Evolutionary conservation across 2,888 invertebrate genomes (phyloP), one percentile per base, ranked within the genome.

Genomic region (Pediacus dermestoides): DNA sequence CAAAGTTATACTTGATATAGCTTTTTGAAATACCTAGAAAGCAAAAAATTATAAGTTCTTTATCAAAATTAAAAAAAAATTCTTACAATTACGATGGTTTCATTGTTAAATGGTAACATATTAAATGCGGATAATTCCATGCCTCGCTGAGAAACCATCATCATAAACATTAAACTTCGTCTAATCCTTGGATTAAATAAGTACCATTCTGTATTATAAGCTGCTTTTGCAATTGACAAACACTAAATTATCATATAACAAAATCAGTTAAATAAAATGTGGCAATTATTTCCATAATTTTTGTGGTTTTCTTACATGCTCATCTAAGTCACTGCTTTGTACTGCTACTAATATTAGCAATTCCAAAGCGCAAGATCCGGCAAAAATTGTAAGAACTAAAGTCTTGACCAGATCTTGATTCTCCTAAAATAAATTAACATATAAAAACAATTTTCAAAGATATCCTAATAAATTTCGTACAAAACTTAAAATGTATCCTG

Each of bases 161-260:
- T 39, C 4, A 52, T 14, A 14, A 46, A 32, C 12, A 25, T 35
- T 7, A 50, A 36, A 9, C 39, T 44, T 34, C 31, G 39, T 9
- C 46, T 52, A 3, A 44, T 14, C n/a, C 39, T 37, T 10, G 45
- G 37, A 37, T 38, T 44, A 27, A 52, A 52, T 3, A 50, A 30
- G 22, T 47, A 36, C 52, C 52, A 52, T 12, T 50, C 36, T 1
- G 44, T 44, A n/a, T 47, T 31, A 10, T 13, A 35, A n/a, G 45
- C 31, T 7, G 46, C 45, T 8, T 44, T 35, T 13, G 47, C 32
- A 2, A 52, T 30, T 16, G 44, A 47, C 8, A 39, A 15, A 30
- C 52, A 50, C n/a, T n/a, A n/a, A n/a, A n/a, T n/a, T n/a, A n/a
- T n/a, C n/a, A n/a, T n/a, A n/a, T n/a, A n/a, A n/a, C n/a, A n/a